Conservation (phyloP, 1,140 invertebrate genomes). For the Stenopsyche tienmushanensis region DNA sequence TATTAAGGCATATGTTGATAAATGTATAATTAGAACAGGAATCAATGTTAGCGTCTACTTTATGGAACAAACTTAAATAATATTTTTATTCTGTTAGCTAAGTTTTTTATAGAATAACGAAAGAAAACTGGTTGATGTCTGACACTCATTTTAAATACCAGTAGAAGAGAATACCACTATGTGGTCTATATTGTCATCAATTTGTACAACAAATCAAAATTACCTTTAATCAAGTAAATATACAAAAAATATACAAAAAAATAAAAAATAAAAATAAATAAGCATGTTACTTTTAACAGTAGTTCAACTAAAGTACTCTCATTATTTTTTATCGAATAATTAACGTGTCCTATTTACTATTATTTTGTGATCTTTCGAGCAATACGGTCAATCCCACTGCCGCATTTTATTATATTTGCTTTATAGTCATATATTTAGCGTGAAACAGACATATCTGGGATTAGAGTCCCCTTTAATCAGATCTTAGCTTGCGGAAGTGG, state of each 20-base stretch:
- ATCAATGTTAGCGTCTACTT: slow-evolving; percentile 27
- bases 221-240: not conserved
- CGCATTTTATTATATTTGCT: slow-evolving; percentile 18
- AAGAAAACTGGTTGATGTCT: slow-evolving; percentile 21
- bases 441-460: slow-evolving; percentile 40
- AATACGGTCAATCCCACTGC: not conserved
- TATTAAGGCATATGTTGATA: slow-evolving; percentile 28
- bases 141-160: slow-evolving; percentile 22
- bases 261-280: too few species aligned
- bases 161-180: slow-evolving; percentile 23
- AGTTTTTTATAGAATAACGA: slow-evolving; percentile 15
- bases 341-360: not conserved
- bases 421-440: slow-evolving; percentile 25
- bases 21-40: slow-evolving; percentile 26
- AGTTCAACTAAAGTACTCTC: too few species aligned
- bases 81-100: slow-evolving; percentile 9
- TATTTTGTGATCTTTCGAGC: not conserved
- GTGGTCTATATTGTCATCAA: slow-evolving; percentile 27
- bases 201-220: slow-evolving; percentile 19
- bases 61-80: slow-evolving; percentile 19
- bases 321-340: not conserved
- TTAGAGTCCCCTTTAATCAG: slow-evolving; percentile 31
- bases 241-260: not conserved
- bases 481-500: slow-evolving; percentile 14
- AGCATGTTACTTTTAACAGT: not conserved